phyloP scores from a whole-genome alignment of 2,113 vertebrate species.

The Otis tarda region DNA sequence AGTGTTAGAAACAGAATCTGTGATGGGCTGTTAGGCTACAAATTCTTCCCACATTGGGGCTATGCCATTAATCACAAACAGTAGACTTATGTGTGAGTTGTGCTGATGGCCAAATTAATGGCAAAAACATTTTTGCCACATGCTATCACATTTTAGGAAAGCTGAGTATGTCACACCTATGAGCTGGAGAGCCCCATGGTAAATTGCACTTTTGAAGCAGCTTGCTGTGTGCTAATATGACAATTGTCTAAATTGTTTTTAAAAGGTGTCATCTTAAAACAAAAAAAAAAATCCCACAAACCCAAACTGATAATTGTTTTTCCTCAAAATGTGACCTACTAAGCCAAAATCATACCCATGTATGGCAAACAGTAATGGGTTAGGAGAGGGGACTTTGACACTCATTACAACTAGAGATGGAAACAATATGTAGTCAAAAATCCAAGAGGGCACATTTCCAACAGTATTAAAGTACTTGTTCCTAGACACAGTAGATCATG shows the following conservation, averaged over 20 bases:
- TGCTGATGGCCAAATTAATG: neutral
- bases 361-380: slow-evolving; percentile 2
- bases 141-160: neutral
- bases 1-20: neutral
- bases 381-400: neutral
- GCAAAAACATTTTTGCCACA: neutral
- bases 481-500: slow-evolving; percentile 34
- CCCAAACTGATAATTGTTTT: neutral
- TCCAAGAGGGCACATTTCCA: slow-evolving; percentile 41
- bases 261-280: neutral
- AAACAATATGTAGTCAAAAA: slow-evolving; percentile 37
- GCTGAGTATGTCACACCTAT: neutral
- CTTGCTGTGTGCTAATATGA: neutral
- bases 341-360: neutral
- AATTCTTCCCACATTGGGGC: neutral
- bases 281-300: neutral
- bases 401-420: slow-evolving; percentile 7
- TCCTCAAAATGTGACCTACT: neutral
- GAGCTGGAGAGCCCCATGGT: neutral
- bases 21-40: neutral
- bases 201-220: neutral
- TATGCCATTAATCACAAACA: neutral
- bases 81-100: neutral
- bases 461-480: slow-evolving; percentile 44
- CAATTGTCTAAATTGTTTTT: neutral